Conservation (phyloP, 2,888 invertebrate genomes). For the Lysandra bellargus region DNA sequence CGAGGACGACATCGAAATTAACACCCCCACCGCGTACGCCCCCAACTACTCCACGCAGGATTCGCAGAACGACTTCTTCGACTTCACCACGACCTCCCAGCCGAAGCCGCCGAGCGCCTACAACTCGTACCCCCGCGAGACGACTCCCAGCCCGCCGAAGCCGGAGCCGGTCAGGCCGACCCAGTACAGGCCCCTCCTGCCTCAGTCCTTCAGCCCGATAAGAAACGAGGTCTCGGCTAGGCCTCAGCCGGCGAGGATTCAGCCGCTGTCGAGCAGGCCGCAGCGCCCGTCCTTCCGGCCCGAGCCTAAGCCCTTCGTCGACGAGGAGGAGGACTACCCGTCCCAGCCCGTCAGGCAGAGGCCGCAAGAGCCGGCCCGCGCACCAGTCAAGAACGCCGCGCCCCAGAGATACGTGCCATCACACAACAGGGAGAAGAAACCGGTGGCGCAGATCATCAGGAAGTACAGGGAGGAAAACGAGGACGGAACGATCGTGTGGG, state of each 20-base stretch:
- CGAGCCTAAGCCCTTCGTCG: conserved; percentile 69
- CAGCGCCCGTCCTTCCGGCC: conserved; percentile 77
- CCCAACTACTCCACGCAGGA: conserved; percentile 70
- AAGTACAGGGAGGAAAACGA: conserved; percentile 89
- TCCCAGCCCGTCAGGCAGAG: conserved; percentile 74
- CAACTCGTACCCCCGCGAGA: conserved; percentile 62
- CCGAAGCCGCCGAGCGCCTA: conserved; percentile 71
- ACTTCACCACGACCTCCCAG: conserved; percentile 70
- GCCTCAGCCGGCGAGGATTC: conserved; percentile 69
- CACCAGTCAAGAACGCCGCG: conserved; percentile 60
- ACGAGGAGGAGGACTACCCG: conserved; percentile 65
- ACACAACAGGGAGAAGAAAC: conserved; percentile 80
- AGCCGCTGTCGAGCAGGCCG: conserved; percentile 73
- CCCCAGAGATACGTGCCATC: conserved; percentile 70
- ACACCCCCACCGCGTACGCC: conserved; percentile 75
- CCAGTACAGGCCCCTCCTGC: conserved; percentile 68
- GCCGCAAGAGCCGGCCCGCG: conserved; percentile 66
- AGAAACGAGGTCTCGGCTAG: conserved; percentile 63
- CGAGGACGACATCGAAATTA: conserved; percentile 82
- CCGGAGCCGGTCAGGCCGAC: conserved; percentile 72
- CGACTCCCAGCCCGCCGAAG: conserved; percentile 60
- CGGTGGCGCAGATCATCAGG: conserved; percentile 85
- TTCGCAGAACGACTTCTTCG: conserved; percentile 71
- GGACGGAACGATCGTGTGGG: conserved; percentile 92
- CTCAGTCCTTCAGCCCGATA: conserved; percentile 65